These are phyloP conservation scores for Proisotoma minuta DNA, from an alignment of 2,888 invertebrate species.

Conservation along the genomic window DNA sequence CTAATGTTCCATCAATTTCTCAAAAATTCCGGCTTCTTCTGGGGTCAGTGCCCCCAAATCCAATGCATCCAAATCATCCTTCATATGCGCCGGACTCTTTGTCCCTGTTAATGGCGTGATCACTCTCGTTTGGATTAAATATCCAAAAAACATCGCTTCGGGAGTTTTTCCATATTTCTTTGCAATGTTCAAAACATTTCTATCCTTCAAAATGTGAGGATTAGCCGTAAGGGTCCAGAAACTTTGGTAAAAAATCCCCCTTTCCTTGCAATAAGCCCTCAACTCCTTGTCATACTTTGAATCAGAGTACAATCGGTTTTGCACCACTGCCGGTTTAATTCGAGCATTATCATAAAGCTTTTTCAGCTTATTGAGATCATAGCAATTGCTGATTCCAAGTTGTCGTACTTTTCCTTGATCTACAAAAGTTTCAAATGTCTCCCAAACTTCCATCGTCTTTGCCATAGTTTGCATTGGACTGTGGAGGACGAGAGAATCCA, in stretches of 20 bases:
- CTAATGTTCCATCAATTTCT: slow-evolving; percentile 25
- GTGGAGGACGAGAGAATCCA: slow-evolving; percentile 45
- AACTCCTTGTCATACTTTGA: slow-evolving; percentile 28
- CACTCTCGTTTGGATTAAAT: slow-evolving; percentile 32
- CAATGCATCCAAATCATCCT: slow-evolving; percentile 30
- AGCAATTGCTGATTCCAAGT: slow-evolving; percentile 36
- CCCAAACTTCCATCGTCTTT: slow-evolving; percentile 44
- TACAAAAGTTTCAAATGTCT: slow-evolving; percentile 40
- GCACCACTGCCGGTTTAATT: slow-evolving; percentile 35
- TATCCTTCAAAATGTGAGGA: slow-evolving; percentile 22
- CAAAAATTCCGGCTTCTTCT: slow-evolving; percentile 24
- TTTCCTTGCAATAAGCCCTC: slow-evolving; percentile 32
- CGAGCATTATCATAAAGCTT: slow-evolving; percentile 27
- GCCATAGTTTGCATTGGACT: slow-evolving; percentile 38
- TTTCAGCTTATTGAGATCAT: slow-evolving; percentile 20
- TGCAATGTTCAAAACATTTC: slow-evolving; percentile 16
- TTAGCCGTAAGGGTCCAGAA: slow-evolving; percentile 39
- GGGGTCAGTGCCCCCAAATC: slow-evolving; percentile 17
- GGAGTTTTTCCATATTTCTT: slow-evolving; percentile 17
- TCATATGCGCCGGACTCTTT: slow-evolving; percentile 29
- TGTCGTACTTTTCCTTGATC: slow-evolving; percentile 28
- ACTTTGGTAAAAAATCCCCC: slow-evolving; percentile 34
- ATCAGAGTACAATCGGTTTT: slow-evolving; percentile 32
- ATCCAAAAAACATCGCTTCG: slow-evolving; percentile 31
- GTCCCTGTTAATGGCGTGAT: slow-evolving; percentile 36